phyloP scores from a whole-genome alignment of 2,888 invertebrate species.

The Formica aserva region DNA sequence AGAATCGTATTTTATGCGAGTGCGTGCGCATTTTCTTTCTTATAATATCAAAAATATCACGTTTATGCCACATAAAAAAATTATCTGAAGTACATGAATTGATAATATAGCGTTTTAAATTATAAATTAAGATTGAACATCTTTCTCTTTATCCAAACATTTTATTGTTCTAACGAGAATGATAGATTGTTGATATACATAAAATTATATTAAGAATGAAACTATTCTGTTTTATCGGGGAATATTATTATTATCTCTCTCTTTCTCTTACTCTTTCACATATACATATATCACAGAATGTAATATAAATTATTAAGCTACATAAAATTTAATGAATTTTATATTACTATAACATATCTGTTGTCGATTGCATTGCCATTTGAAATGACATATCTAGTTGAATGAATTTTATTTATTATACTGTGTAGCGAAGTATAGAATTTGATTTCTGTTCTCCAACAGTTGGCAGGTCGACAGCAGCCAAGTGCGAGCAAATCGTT shows the following conservation, averaged over 20 bases:
- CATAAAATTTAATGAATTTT: background rate
- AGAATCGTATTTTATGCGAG: background rate
- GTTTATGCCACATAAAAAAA: background rate
- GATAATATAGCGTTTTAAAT: background rate
- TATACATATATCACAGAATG: background rate
- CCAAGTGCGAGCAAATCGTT: constrained; percentile 30
- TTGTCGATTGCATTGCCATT: background rate
- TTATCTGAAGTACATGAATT: background rate
- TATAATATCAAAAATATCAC: background rate
- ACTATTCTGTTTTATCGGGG: background rate
- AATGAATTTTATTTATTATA: background rate
- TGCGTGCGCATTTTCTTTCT: background rate
- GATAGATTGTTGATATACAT: background rate
- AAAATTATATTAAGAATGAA: constrained; percentile 16
- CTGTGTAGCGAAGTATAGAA: background rate
- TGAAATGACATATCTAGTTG: background rate
- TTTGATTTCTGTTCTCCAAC: constrained; percentile 10
- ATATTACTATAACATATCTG: background rate
- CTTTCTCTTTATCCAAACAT: background rate
- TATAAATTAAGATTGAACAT: background rate
- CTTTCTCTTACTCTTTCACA: background rate
- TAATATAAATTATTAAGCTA: constrained; percentile 8
- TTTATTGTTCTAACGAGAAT: background rate
- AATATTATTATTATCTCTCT: background rate
- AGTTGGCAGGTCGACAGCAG: background rate